These are phyloP conservation scores for Cylloceria caligata DNA, from an alignment of 2,888 invertebrate genomes.

Conservation along the genomic window DNA sequence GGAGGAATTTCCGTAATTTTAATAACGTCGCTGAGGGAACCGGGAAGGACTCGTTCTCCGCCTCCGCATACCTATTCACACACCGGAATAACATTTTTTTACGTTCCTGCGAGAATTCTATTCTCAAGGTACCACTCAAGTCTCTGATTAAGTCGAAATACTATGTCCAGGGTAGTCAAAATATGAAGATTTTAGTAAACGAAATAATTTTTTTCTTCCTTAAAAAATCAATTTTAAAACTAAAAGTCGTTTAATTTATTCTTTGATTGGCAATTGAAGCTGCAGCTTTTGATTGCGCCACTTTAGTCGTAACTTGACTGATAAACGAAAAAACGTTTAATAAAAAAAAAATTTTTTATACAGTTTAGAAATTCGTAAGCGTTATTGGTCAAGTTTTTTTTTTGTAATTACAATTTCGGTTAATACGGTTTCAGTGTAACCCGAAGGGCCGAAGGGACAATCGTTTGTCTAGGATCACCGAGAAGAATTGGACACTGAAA, in stretches of 20 bases:
- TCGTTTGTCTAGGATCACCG: too few species aligned
- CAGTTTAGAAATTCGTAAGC: too few species aligned
- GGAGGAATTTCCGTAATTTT: constrained; percentile 65
- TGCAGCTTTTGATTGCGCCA: too few species aligned
- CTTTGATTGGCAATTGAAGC: too few species aligned
- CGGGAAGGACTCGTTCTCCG: not conserved
- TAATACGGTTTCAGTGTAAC: not conserved
- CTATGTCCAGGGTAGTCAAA: not conserved
- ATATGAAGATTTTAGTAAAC: too few species aligned
- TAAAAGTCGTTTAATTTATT: too few species aligned
- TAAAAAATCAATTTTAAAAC: too few species aligned
- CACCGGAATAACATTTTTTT: constrained; percentile 51
- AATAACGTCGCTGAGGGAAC: constrained; percentile 55
- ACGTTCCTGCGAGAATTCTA: constrained; percentile 42
- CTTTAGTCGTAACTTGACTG: too few species aligned
- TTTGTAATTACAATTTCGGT: not conserved
- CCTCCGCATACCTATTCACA: constrained; percentile 28
- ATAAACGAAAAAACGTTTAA: too few species aligned
- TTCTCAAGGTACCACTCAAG: constrained; percentile 24
- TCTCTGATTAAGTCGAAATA: not conserved
- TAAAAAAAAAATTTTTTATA: too few species aligned
- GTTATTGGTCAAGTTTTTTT: too few species aligned
- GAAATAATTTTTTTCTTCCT: too few species aligned
- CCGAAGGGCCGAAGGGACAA: not conserved
- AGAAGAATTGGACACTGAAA: not conserved